These are phyloP conservation scores for Urocynchramus pylzowi DNA, from an alignment of 2,113 vertebrate species.

Conservation along the genomic window DNA sequence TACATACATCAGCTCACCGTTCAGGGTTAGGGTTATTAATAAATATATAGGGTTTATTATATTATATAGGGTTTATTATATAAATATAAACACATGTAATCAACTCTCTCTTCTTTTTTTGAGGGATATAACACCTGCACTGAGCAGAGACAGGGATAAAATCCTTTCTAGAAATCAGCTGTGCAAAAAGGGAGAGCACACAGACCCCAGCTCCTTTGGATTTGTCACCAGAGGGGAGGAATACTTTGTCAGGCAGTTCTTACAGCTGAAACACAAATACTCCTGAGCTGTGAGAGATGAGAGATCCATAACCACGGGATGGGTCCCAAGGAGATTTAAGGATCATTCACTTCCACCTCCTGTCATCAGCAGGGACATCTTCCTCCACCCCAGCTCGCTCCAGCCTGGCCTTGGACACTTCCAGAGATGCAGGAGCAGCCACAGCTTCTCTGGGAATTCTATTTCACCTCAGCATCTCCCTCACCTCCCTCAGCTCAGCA, in stretches of 20 bases:
- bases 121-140: neutral
- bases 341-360: neutral
- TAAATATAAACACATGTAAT: neutral
- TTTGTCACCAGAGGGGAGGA: neutral
- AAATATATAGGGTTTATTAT: too few relatives aligned
- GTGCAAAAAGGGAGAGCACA: neutral
- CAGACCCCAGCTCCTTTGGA: neutral
- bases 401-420: neutral
- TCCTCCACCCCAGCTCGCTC: rapidly evolving
- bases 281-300: rapidly evolving
- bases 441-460: neutral
- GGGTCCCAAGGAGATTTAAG: too few relatives aligned
- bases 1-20: rapidly evolving
- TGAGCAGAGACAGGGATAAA: neutral
- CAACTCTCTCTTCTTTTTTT: neutral
- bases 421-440: neutral
- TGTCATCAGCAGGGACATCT: neutral
- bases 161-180: neutral
- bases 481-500: neutral
- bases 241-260: neutral
- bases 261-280: neutral
- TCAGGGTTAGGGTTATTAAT: neutral
- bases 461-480: neutral
- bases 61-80: too few relatives aligned
- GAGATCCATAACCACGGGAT: rapidly evolving